Base-by-base conservation (phyloP, 2,888 invertebrate species). In the Megamerina dolium region DNA sequence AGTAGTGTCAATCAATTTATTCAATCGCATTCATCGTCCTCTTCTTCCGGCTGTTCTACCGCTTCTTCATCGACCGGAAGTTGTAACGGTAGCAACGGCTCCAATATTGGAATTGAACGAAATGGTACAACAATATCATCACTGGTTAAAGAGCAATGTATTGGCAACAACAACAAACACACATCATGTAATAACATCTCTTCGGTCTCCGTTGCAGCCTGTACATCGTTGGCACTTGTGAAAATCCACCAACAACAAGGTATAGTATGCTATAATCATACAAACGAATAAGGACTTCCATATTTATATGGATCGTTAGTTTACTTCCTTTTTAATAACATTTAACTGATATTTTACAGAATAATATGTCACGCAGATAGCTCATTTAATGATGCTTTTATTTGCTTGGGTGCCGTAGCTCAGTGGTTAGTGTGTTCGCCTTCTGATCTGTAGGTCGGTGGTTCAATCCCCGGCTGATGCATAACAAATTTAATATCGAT, bases 201-300 rank as follows among this genome's bases (percentile, higher is more conserved):
- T 43, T 37, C 41, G 45, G 39, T 43, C 45, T 8, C 31, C 8
- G 6, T 5, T 13, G 16, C 31, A 31, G 10, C 23, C 6, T 6
- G 23, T 10, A 23, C 23, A 23, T 8, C 10, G 6, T 23, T 23
- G 23, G 23, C 23, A 23, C 23, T 8, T 23, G 23, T 23, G 23
- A 23, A 23, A 8, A 23, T 23, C 6, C 23, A 23, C 83, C 83
- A 83, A 66, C 82, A 82, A 75, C 79, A 70, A 49, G n/a, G n/a
- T n/a, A n/a, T n/a, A n/a, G n/a, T n/a, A n/a, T n/a, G n/a, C n/a
- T n/a, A n/a, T n/a, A n/a, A n/a, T n/a, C n/a, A n/a, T n/a, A n/a
- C n/a, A n/a, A n/a, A n/a, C n/a, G n/a, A n/a, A n/a, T n/a, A n/a
- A n/a, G n/a, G n/a, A n/a, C n/a, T n/a, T n/a, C n/a, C n/a, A n/a